These are phyloP conservation scores for Lucifuga dentata DNA, from an alignment of 2,113 vertebrate genomes.

Conservation along the genomic window DNA sequence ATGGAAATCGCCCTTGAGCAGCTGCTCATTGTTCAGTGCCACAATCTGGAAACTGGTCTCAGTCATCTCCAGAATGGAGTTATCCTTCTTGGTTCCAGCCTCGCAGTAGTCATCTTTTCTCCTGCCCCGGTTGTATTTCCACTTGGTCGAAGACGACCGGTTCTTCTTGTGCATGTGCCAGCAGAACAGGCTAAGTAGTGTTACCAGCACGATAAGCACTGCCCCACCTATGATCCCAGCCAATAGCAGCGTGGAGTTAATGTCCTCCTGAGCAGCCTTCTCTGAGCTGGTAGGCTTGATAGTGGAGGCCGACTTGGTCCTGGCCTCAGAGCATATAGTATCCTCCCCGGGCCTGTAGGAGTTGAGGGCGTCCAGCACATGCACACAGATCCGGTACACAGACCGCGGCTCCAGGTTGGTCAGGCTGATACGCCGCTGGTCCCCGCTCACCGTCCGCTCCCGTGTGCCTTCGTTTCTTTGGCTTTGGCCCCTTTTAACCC, in stretches of 20 bases:
- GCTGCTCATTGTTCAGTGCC: conserved; percentile 99
- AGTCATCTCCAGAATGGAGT: conserved; percentile 99
- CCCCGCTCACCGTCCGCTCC: conserved; percentile 91
- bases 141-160: conserved; percentile 92
- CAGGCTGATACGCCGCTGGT: conserved; percentile 88
- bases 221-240: conserved; percentile 95
- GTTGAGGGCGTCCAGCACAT: conserved; percentile 92
- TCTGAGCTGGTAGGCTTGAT: conserved; percentile 89
- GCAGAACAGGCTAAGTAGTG: conserved; percentile 93
- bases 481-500: conserved; percentile 96
- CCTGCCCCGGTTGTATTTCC: conserved; percentile 97
- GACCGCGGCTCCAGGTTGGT: conserved; percentile 90
- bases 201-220: conserved; percentile 91
- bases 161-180: conserved; percentile 99
- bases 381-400: conserved; percentile 94
- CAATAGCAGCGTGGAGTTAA: conserved; percentile 92
- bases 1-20: conserved; percentile 99
- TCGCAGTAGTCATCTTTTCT: conserved; percentile 99
- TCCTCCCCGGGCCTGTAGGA: conserved; percentile 91
- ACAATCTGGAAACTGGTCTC: conserved; percentile 99
- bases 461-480: conserved; percentile 91
- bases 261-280: conserved; percentile 89
- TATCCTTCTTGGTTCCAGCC: conserved; percentile 99
- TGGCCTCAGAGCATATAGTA: conserved; percentile 86
- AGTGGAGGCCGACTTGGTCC: conserved; percentile 87